Percentiles rank a stretch among this genome's conserved stretches.
Conservation (phyloP, 2,888 invertebrate genomes). For the Tholera decimalis region DNA sequence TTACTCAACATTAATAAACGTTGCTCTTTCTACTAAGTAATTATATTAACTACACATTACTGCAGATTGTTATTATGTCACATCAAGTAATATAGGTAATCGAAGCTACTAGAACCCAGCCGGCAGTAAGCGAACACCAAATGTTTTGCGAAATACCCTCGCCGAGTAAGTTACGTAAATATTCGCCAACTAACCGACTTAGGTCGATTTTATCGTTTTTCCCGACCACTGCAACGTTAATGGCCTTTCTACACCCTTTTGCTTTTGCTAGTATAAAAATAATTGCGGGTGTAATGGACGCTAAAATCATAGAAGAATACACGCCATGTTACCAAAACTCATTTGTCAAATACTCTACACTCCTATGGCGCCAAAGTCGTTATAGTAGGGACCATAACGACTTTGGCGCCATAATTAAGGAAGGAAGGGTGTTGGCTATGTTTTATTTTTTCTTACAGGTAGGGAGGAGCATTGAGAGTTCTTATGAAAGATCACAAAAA, state of each 20-base stretch:
- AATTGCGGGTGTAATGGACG: conserved; percentile 2
- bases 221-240: conserved; percentile 19
- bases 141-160: conserved; percentile 61
- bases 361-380: too few species aligned
- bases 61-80: conserved; percentile 25
- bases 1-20: neutral
- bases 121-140: conserved; percentile 33
- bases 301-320: neutral
- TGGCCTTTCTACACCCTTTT: conserved; percentile 22
- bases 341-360: too few species aligned
- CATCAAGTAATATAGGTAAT: conserved; percentile 20
- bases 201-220: conserved; percentile 52
- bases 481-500: too few species aligned
- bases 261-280: conserved; percentile 7
- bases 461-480: too few species aligned
- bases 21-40: too few species aligned
- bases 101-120: conserved; percentile 36
- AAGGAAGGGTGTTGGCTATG: too few species aligned
- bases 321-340: too few species aligned
- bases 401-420: too few species aligned
- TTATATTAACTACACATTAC: conserved; percentile 7
- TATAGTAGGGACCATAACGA: too few species aligned
- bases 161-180: conserved; percentile 53
- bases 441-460: too few species aligned
- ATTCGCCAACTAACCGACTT: conserved; percentile 56